These are phyloP conservation scores for Hirtodrosophila cameraria DNA, from an alignment of 2,888 invertebrate genomes.

Conservation along the genomic window DNA sequence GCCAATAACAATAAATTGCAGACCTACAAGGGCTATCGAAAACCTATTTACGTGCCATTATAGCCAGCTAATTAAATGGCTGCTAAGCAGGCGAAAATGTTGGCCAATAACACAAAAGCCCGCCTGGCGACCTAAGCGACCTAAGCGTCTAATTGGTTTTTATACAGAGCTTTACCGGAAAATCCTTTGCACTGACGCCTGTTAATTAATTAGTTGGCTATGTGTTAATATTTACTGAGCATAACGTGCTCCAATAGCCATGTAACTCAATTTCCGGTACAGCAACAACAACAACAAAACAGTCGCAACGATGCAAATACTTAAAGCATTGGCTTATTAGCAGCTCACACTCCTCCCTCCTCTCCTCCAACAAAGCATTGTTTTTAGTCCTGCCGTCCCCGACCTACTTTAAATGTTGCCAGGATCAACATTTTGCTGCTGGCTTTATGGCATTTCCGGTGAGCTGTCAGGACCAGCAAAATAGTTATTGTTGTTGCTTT, in stretches of 20 bases:
- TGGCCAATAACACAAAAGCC: neutral
- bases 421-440: neutral
- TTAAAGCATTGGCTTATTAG: constrained; percentile 6
- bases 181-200: constrained; percentile 20
- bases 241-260: constrained; percentile 45
- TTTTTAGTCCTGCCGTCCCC: neutral
- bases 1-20: constrained; percentile 38
- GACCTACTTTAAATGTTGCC: neutral
- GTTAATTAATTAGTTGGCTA: constrained; percentile 59
- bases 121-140: constrained; percentile 16
- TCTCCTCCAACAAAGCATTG: neutral
- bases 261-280: constrained; percentile 51
- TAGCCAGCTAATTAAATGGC: constrained; percentile 33
- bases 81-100: neutral
- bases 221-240: constrained; percentile 58
- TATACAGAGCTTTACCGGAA: constrained; percentile 16
- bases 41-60: constrained; percentile 30
- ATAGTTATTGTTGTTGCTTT: constrained; percentile 1
- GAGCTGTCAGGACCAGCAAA: neutral
- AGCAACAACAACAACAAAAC: neutral
- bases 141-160: constrained; percentile 37
- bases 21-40: constrained; percentile 4
- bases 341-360: neutral
- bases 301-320: constrained; percentile 7
- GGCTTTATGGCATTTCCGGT: constrained; percentile 30